phyloP scores from a whole-genome alignment of 2,888 invertebrate species.

The Pristionchus maxplancki region DNA sequence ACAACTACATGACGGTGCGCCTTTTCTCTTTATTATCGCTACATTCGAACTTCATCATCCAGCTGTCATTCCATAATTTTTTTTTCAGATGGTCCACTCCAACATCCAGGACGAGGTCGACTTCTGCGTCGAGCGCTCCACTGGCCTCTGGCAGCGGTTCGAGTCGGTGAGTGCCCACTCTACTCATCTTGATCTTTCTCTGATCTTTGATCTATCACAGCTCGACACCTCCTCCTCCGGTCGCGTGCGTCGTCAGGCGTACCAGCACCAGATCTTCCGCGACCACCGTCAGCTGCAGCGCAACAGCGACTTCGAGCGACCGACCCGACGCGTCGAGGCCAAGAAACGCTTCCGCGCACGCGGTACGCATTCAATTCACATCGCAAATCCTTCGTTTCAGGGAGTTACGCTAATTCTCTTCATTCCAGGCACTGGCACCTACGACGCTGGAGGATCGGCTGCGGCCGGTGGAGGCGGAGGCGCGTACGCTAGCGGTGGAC shows the following conservation, averaged over 20 bases:
- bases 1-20: conserved; percentile 48
- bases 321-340: neutral
- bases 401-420: neutral
- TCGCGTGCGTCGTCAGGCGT: neutral
- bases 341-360: neutral
- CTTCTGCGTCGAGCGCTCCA: neutral
- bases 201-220: too few species aligned
- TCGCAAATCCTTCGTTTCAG: too few species aligned
- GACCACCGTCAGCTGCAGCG: conserved; percentile 9
- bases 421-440: conserved; percentile 45
- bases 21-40: neutral
- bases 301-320: neutral
- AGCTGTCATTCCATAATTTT: neutral
- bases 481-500: neutral
- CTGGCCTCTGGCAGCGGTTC: conserved; percentile 20
- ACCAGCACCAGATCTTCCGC: neutral
- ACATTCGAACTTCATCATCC: too few species aligned
- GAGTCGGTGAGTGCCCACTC: neutral
- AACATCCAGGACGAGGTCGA: conserved; percentile 46
- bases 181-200: neutral
- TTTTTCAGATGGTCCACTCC: conserved; percentile 44
- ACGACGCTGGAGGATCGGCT: conserved; percentile 48
- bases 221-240: neutral
- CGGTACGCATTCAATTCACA: neutral
- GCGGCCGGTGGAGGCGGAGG: neutral